phyloP scores from a whole-genome alignment of 2,113 vertebrate genomes.

The Hassar affinis region DNA sequence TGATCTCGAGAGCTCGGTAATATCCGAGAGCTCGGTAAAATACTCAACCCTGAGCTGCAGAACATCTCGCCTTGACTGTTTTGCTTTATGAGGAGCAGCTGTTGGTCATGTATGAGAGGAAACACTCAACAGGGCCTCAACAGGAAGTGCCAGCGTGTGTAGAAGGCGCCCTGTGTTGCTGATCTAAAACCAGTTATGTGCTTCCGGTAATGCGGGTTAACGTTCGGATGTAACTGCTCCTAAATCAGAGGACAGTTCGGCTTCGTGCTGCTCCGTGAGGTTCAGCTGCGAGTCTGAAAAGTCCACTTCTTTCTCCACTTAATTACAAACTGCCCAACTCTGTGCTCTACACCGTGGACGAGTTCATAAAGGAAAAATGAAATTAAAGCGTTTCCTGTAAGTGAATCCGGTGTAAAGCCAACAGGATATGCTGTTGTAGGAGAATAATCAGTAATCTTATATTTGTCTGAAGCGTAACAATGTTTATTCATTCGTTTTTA shows the following conservation, averaged over 20 bases:
- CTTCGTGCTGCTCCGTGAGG: constrained; percentile 3
- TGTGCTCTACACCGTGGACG: not conserved
- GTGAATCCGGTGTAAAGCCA: not conserved
- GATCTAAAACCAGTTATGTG: constrained; percentile 37
- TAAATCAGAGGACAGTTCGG: not conserved
- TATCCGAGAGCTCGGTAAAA: not conserved
- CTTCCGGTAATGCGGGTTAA: constrained; percentile 16
- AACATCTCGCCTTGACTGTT: constrained; percentile 4
- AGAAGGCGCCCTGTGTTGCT: constrained; percentile 20
- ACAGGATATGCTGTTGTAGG: not conserved
- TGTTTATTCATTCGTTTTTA: not conserved
- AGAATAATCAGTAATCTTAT: not conserved
- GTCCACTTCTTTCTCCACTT: not conserved
- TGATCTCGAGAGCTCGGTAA: no score
- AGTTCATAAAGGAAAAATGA: not conserved
- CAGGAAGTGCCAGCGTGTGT: constrained; percentile 39
- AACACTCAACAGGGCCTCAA: constrained; percentile 31
- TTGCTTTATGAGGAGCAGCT: constrained; percentile 48
- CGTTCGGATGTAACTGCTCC: constrained; percentile 27
- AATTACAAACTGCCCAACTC: not conserved
- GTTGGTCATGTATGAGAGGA: constrained; percentile 40
- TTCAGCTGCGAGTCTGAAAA: constrained; percentile 2
- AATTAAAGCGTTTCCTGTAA: not conserved
- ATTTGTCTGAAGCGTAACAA: not conserved
- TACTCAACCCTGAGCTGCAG: not conserved